Evolutionary conservation across 2,797 vertebrate genomes (phyloP), one percentile per base, ranked within the genome.

Genomic region (Kryptopterus vitreolus): DNA sequence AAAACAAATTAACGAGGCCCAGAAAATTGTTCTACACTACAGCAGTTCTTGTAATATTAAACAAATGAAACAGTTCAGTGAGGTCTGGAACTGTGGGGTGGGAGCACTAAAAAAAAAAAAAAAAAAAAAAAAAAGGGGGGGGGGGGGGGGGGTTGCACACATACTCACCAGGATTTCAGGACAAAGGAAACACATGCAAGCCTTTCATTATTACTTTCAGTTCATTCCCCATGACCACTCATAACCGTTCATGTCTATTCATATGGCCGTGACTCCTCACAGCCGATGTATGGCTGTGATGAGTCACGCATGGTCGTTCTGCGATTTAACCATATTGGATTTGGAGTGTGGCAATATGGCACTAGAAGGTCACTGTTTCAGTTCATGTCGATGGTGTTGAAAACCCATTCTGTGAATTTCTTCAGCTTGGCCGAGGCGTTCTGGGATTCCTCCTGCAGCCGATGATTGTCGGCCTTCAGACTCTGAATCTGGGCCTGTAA

Each of bases 371-470:
- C 66, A 53, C 20, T 16, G 13, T 11, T 72, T 96, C 93, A 99
- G 93, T 96, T 98, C 96, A 98, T 97, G 91, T 98, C 96, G 52
- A 99, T 98, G 85, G 97, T 98, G 90, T 98, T 99, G 91, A 99
- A 99, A 91, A 98, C 97, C 97, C 97, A 99, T 83, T 99, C 97
- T 0, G 97, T 99, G 93, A 99, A 99, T 88, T 98, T 99, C 93
- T 98, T 98, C 85, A 99, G 95, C 88, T 98, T 98, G 90, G 97
- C 96, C 0, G 96, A 96, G 82, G 97, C 96, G 8, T 94, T 97
- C 90, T 97, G 97, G 62, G 97, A 98, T 87, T 98, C 97, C 89
- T 99, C 96, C 86, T 97, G 95, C 84, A 99, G 94, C 66, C 96
- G 93, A 92, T 96, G 92, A 93, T 99, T 99, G 92, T 99, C 93